Evolutionary conservation across 92 coral and sea anemone species (phyloP).

Genomic region (Isaurus tuberculatus): DNA sequence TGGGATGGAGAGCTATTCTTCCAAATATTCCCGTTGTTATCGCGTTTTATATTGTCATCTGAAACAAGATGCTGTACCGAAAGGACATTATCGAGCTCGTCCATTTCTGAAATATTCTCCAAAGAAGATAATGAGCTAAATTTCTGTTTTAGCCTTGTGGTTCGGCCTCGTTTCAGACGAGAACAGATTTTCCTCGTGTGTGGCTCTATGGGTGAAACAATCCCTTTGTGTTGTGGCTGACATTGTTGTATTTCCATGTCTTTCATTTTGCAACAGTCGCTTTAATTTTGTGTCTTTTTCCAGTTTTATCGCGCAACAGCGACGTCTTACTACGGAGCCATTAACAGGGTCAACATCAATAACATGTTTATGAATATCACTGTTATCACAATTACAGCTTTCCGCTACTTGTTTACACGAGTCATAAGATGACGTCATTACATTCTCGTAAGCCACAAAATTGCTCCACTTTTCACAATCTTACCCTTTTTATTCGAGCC

Average conservation of each 20-base stretch:
- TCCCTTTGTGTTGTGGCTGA: not conserved
- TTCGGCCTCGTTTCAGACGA: slow-evolving; percentile 18
- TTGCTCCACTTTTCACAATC: not conserved
- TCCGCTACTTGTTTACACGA: not conserved
- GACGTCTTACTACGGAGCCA: not conserved
- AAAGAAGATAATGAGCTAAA: slow-evolving; percentile 26
- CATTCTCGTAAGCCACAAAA: not conserved
- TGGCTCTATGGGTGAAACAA: not conserved
- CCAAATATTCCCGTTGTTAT: slow-evolving; percentile 10
- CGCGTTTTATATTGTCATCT: not conserved
- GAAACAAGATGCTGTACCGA: not conserved
- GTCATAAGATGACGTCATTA: not conserved
- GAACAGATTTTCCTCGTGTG: not conserved
- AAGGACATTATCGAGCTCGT: slow-evolving; percentile 1
- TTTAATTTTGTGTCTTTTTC: not conserved
- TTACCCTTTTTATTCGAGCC: not conserved
- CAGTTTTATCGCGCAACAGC: not conserved
- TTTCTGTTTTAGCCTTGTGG: slow-evolving; percentile 5
- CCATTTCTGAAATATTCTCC: slow-evolving; percentile 37
- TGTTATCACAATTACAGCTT: not conserved
- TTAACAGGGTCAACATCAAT: not conserved
- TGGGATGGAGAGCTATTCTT: not conserved
- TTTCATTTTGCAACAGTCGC: not conserved
- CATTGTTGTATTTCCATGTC: not conserved
- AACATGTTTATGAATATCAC: not conserved